Evolutionary conservation across 2,888 invertebrate species (phyloP).

Genomic region (Metopia argyrocephala): DNA sequence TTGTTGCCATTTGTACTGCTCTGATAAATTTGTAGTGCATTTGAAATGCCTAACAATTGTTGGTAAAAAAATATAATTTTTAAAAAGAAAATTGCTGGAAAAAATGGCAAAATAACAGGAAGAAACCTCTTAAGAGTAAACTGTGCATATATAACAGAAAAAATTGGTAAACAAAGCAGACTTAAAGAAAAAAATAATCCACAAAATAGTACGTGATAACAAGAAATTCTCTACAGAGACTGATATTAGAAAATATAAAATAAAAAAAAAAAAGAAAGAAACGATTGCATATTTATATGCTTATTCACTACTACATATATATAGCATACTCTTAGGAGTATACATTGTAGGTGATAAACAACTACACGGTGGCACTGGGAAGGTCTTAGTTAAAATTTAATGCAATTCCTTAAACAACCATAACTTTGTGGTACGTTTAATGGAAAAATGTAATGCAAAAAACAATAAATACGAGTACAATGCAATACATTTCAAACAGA

Average conservation of each 20-base stretch:
- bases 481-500: background rate
- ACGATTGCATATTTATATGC: no score
- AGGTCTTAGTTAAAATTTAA: constrained; percentile 60
- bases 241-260: background rate
- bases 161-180: constrained; percentile 20
- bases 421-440: constrained; percentile 45
- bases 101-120: constrained; percentile 53
- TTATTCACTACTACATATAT: no score
- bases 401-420: constrained; percentile 55
- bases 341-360: constrained; percentile 45
- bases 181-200: constrained; percentile 26
- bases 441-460: background rate
- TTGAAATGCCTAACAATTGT: constrained; percentile 7
- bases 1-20: background rate
- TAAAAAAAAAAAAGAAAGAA: no score
- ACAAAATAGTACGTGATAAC: constrained; percentile 45
- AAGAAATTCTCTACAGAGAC: constrained; percentile 31
- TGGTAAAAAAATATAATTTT: background rate
- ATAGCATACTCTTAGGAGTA: constrained; percentile 42
- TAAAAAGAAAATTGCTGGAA: constrained; percentile 3
- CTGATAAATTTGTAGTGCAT: constrained; percentile 3
- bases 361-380: background rate
- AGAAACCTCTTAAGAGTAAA: constrained; percentile 56
- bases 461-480: background rate
- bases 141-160: constrained; percentile 51